Percentiles rank a stretch among this genome's conserved stretches.
Conservation (phyloP, 2,888 invertebrate genomes). For the Heliconius ethilla region DNA sequence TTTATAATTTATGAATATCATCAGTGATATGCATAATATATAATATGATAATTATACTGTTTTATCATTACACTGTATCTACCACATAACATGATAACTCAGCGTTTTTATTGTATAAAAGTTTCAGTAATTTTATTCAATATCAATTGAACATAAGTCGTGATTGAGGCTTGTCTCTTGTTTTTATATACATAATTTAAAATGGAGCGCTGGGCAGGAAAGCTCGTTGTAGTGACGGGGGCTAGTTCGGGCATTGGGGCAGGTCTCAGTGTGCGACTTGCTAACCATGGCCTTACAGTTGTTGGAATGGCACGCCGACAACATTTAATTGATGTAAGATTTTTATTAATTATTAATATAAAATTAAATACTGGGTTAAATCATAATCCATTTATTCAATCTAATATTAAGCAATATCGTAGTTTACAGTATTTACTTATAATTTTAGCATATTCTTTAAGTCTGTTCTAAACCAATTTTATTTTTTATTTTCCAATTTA, state of each 20-base stretch:
- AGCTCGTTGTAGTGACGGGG: slow-evolving; percentile 14
- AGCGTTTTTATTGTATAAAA: background rate
- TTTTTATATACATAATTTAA: background rate
- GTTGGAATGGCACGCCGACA: slow-evolving; percentile 13
- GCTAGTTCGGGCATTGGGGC: slow-evolving; percentile 16
- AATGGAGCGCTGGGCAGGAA: slow-evolving; percentile 22
- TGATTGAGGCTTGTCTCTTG: background rate
- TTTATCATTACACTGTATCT: background rate
- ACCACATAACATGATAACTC: background rate
- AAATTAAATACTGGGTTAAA: no score
- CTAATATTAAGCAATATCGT: no score
- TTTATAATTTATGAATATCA: background rate
- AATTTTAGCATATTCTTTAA: background rate
- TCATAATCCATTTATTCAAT: no score
- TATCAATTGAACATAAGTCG: background rate
- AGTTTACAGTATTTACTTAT: background rate
- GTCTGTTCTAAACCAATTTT: background rate
- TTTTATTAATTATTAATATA: background rate
- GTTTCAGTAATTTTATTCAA: background rate
- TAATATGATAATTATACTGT: background rate
- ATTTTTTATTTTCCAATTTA: no score
- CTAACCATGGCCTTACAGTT: background rate
- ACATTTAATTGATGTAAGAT: slow-evolving; percentile 16
- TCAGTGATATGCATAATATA: background rate
- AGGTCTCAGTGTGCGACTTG: background rate